A percentile compares a stretch with the other conserved stretches of the same genome.
phyloP scores from a whole-genome alignment of 1,140 invertebrate species.

The Ctenoplectra terminalis region DNA sequence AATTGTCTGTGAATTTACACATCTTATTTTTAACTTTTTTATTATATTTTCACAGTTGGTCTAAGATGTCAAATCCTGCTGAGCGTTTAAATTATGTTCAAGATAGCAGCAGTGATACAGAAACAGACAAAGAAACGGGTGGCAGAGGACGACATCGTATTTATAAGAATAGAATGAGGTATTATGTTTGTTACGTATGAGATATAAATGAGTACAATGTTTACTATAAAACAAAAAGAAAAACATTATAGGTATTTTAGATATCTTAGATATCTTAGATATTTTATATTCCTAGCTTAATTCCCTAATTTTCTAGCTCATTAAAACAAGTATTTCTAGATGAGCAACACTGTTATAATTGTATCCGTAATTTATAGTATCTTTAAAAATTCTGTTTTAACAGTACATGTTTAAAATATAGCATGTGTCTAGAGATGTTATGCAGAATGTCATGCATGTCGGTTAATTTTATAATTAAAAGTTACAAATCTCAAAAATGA shows the following conservation, averaged over 20 bases:
- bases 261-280: slow-evolving; percentile 30
- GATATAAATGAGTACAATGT: slow-evolving; percentile 11
- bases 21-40: background rate
- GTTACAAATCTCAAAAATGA: slow-evolving; percentile 8
- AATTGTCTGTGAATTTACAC: background rate
- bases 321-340: slow-evolving; percentile 14
- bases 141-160: slow-evolving; percentile 85
- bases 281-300: slow-evolving; percentile 28
- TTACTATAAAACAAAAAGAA: slow-evolving; percentile 7
- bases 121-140: slow-evolving; percentile 86
- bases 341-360: background rate
- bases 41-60: slow-evolving; percentile 70
- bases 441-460: slow-evolving; percentile 59
- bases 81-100: slow-evolving; percentile 83
- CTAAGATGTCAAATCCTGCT: slow-evolving; percentile 81
- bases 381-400: slow-evolving; percentile 32
- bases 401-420: slow-evolving; percentile 43
- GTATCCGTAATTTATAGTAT: slow-evolving; percentile 28
- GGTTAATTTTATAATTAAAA: slow-evolving; percentile 49
- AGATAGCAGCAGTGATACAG: slow-evolving; percentile 89
- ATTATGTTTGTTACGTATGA: slow-evolving; percentile 36
- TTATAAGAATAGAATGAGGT: slow-evolving; percentile 87
- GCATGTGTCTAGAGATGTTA: slow-evolving; percentile 59
- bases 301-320: slow-evolving; percentile 9
- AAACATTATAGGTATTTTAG: slow-evolving; percentile 19